These are phyloP conservation scores for Abrostola triplasia DNA, from an alignment of 2,888 invertebrate species.

Conservation along the genomic window DNA sequence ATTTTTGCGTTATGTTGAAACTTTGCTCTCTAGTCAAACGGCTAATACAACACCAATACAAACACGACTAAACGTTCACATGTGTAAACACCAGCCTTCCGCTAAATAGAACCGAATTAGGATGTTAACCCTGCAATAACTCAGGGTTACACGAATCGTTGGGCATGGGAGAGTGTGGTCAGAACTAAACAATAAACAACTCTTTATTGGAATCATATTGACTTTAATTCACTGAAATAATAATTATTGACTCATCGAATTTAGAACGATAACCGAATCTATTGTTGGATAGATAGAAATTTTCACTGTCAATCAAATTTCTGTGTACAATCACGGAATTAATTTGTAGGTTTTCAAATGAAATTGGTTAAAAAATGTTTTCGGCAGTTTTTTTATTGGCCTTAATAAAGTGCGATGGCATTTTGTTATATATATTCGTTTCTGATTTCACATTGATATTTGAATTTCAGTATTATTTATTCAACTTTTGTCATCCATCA, in stretches of 20 bases:
- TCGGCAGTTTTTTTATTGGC: too few species aligned
- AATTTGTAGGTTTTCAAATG: too few species aligned
- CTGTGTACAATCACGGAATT: too few species aligned
- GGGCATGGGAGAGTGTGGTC: constrained; percentile 39
- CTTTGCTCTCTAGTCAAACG: constrained; percentile 24
- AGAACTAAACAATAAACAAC: constrained; percentile 23
- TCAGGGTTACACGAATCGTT: constrained; percentile 64
- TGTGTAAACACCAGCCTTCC: constrained; percentile 52
- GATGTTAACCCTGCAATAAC: constrained; percentile 62
- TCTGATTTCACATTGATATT: too few species aligned
- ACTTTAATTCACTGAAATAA: constrained; percentile 33
- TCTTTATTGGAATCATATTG: constrained; percentile 22
- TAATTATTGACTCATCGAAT: constrained; percentile 18
- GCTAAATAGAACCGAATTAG: constrained; percentile 65
- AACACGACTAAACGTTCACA: constrained; percentile 41
- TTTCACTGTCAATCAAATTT: too few species aligned
- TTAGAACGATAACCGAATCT: constrained; percentile 13
- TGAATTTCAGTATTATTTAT: too few species aligned
- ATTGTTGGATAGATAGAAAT: background rate
- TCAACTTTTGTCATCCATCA: too few species aligned
- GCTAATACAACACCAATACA: constrained; percentile 39
- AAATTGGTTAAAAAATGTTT: too few species aligned
- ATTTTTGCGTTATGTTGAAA: too few species aligned
- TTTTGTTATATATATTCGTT: too few species aligned
- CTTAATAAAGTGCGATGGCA: too few species aligned